phyloP scores from a whole-genome alignment of 2,113 vertebrate species.

The Murina feae region DNA sequence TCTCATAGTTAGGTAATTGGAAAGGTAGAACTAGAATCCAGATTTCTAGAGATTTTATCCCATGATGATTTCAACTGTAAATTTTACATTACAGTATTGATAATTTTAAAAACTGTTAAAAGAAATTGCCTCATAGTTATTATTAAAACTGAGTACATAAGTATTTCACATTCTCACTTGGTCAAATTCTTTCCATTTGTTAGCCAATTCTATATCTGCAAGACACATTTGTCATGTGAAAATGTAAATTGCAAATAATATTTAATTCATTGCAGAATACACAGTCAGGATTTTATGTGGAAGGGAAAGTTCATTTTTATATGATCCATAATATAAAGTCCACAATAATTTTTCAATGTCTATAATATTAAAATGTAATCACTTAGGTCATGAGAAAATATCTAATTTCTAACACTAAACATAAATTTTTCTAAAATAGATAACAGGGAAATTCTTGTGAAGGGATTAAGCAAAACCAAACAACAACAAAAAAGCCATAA shows the following conservation, averaged over 20 bases:
- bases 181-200: slow-evolving; percentile 10
- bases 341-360: neutral
- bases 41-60: neutral
- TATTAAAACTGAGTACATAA: neutral
- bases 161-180: slow-evolving; percentile 32
- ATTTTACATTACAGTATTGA: neutral
- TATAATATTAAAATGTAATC: neutral
- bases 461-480: too few relatives aligned
- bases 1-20: neutral
- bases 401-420: neutral
- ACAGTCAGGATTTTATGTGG: neutral
- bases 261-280: neutral
- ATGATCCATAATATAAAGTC: neutral
- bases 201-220: slow-evolving; percentile 29
- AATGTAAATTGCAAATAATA: neutral
- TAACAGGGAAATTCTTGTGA: neutral
- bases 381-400: neutral
- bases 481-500: neutral
- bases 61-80: neutral
- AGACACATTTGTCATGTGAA: slow-evolving; percentile 14
- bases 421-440: neutral
- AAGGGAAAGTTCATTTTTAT: neutral
- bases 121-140: neutral
- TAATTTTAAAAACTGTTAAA: neutral
- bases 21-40: neutral